Evolutionary conservation across 2,888 invertebrate species (phyloP).

Genomic region (Tubiluchus corallicola): DNA sequence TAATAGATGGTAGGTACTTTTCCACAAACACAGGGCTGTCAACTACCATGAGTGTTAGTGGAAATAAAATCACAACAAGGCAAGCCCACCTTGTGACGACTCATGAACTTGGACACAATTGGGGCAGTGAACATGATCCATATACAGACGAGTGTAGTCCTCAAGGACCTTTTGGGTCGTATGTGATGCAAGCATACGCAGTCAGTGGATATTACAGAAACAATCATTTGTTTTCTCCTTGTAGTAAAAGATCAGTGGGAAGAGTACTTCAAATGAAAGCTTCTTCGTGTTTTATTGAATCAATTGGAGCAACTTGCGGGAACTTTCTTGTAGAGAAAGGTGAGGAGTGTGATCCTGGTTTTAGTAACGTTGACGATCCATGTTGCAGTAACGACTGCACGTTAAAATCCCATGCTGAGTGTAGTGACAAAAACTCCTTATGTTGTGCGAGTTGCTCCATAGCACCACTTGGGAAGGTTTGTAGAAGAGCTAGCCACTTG

Average conservation of each 20-base stretch:
- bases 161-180: constrained; percentile 81
- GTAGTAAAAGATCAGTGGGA: constrained; percentile 73
- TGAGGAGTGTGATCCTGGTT: constrained; percentile 89
- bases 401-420: constrained; percentile 49
- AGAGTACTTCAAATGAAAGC: constrained; percentile 84
- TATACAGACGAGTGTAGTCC: constrained; percentile 87
- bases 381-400: constrained; percentile 88
- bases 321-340: constrained; percentile 85
- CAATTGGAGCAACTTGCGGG: constrained; percentile 87
- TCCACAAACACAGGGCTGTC: no score
- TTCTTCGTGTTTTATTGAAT: constrained; percentile 44
- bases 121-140: constrained; percentile 95
- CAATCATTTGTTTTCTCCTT: constrained; percentile 89
- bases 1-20: no score
- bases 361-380: constrained; percentile 75
- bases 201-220: constrained; percentile 90
- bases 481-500: constrained; percentile 77
- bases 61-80: no score
- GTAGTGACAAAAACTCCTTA: constrained; percentile 83
- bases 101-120: constrained; percentile 78
- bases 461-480: constrained; percentile 44
- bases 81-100: no score
- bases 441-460: constrained; percentile 81
- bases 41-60: no score
- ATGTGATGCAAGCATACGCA: constrained; percentile 88